A percentile compares a stretch with the other conserved stretches of the same genome.
phyloP scores from a whole-genome alignment of 2,888 invertebrate genomes.

The Nowickia ferox region DNA sequence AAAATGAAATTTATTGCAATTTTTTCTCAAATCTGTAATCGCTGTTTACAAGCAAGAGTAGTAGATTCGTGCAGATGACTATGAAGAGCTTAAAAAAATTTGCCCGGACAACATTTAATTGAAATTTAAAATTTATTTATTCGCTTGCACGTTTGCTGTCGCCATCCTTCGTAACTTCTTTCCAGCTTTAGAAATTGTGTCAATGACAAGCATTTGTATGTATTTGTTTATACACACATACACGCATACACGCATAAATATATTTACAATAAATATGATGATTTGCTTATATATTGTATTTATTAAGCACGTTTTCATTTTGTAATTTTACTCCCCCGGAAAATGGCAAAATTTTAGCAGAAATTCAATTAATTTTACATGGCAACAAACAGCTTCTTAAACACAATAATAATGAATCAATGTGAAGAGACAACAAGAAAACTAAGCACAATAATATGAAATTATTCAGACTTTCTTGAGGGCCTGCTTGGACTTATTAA shows the following conservation, averaged over 20 bases:
- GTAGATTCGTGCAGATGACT: too few relatives aligned
- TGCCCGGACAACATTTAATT: constrained; percentile 1
- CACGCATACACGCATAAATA: background rate
- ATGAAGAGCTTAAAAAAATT: background rate
- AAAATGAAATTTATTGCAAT: too few relatives aligned
- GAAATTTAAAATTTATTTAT: background rate
- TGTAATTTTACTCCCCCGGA: constrained; percentile 3
- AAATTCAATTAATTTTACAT: constrained; percentile 29
- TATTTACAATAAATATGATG: background rate
- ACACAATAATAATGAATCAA: background rate
- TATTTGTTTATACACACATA: background rate
- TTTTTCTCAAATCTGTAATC: too few relatives aligned
- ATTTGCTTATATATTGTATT: background rate
- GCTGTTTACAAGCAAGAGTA: too few relatives aligned
- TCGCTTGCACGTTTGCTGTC: background rate
- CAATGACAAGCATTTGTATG: constrained; percentile 36
- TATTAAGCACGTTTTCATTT: constrained; percentile 29
- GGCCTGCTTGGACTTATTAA: too few relatives aligned
- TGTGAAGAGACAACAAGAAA: background rate
- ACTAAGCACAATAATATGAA: background rate
- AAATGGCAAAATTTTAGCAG: constrained; percentile 24
- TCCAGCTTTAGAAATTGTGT: constrained; percentile 1
- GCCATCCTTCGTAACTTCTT: background rate
- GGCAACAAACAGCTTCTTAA: background rate
- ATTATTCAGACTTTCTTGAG: too few relatives aligned